These are phyloP conservation scores for Dicrurus megarhynchus DNA, from an alignment of 2,113 vertebrate species.

Conservation along the genomic window DNA sequence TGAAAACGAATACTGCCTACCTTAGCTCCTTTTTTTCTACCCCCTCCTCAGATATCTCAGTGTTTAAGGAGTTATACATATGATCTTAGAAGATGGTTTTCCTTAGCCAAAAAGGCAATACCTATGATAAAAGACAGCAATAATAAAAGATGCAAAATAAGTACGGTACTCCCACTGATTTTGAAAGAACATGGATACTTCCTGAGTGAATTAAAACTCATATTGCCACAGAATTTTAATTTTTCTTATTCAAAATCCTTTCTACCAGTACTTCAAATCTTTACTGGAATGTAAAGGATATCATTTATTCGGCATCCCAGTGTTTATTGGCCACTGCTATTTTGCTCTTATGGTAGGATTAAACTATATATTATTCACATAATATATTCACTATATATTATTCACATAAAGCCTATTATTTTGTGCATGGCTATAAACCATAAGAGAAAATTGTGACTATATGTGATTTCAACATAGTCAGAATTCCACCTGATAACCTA, in stretches of 20 bases:
- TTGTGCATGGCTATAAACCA: background rate
- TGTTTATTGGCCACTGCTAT: background rate
- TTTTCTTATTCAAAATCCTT: background rate
- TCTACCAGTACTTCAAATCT: background rate
- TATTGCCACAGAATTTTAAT: background rate
- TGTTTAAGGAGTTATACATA: background rate
- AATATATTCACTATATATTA: no score
- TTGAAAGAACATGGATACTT: background rate
- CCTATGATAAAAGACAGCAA: background rate
- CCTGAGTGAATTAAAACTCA: background rate
- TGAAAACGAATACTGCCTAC: background rate
- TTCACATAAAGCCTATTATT: background rate
- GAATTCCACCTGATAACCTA: background rate
- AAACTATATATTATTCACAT: background rate
- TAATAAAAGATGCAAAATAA: background rate
- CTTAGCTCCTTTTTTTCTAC: background rate
- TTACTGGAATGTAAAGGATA: background rate
- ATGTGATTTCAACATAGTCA: background rate
- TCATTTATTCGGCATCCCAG: rapidly evolving
- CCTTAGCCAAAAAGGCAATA: background rate
- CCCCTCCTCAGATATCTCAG: background rate
- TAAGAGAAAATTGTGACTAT: background rate
- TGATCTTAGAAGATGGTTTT: background rate
- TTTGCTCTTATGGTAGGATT: background rate
- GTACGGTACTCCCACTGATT: background rate